Evolutionary conservation across 2,797 vertebrate species (phyloP), one percentile per base, ranked within the genome.

Genomic region (Myotis vivesi): DNA sequence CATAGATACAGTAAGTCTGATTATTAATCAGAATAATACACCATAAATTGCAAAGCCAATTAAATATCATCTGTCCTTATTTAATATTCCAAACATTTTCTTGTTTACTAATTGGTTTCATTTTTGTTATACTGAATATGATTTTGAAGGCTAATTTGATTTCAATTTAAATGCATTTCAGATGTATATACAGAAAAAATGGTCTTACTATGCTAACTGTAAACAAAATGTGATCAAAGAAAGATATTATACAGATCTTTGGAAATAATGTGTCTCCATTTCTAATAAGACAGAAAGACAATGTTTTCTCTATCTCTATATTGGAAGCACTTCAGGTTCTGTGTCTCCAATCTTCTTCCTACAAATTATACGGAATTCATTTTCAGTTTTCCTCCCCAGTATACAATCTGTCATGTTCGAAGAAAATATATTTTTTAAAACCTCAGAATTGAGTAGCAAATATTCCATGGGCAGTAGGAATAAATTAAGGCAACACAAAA

Each of bases 1-100:
- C 97, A 98, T 98, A 98, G 98, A 98, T 97, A 98, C 98, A 59
- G 93, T 0, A 16, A 95, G 57, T 94, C 97, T 97, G 87, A 83
- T 94, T 97, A 97, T 97, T 98, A 98, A 98, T 97, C 92, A 92
- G 85, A 98, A 98, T 92, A 96, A 97, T 96, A 96, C 95, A 75
- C 92, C 96, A 94, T 79, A 97, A 98, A 97, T 97, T 97, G 86
- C 94, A 96, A 97, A 97, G 95, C 92, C 96, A 97, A 25, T 75
- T 93, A 97, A 94, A 96, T 87, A 97, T 95, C 55, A 96, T 81
- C 89, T 95, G 91, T 82, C 77, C 81, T 95, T 83, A 92, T 89
- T 92, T 95, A 95, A 73, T 89, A 95, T 95, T 96, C 76, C 33
- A 89, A 92, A 0, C 0, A 49, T 75, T 36, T 93, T 71, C 82